Conservation (phyloP, 2,888 invertebrate genomes). For the Spialia ferax region DNA sequence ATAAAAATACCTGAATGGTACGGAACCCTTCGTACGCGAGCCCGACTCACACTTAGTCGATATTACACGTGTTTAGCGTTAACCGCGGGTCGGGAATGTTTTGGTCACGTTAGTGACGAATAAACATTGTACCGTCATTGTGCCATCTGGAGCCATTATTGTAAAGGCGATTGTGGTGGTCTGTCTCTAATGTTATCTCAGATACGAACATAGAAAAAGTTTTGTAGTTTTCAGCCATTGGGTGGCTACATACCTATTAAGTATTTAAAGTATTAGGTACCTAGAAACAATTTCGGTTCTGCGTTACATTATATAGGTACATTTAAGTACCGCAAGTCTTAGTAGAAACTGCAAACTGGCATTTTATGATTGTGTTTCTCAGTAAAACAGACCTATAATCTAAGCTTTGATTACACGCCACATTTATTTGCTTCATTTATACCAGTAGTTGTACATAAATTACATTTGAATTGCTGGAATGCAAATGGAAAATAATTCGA, state of each 20-base stretch:
- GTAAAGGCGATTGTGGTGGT: background rate
- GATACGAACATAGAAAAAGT: too few relatives aligned
- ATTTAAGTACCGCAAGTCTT: background rate
- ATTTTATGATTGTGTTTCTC: constrained; percentile 21
- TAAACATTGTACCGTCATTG: background rate
- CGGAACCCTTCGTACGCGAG: too few relatives aligned
- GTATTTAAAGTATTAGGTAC: too few relatives aligned
- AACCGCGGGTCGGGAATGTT: too few relatives aligned
- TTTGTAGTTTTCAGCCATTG: too few relatives aligned
- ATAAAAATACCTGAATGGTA: too few relatives aligned
- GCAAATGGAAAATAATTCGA: constrained; percentile 31
- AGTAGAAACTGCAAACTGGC: background rate
- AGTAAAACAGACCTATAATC: constrained; percentile 26
- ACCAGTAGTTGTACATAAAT: constrained; percentile 24
- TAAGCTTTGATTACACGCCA: constrained; percentile 25
- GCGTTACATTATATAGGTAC: background rate
- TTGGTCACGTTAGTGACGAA: too few relatives aligned
- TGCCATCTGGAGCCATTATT: background rate
- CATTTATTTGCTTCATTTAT: constrained; percentile 19
- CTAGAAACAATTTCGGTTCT: background rate
- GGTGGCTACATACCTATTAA: too few relatives aligned
- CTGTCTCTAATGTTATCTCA: background rate
- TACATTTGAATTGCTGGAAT: constrained; percentile 18
- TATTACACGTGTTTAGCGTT: too few relatives aligned
- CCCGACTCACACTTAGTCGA: too few relatives aligned